Base-by-base conservation (phyloP, 2,113 vertebrate species). In the Elephantulus edwardii region DNA sequence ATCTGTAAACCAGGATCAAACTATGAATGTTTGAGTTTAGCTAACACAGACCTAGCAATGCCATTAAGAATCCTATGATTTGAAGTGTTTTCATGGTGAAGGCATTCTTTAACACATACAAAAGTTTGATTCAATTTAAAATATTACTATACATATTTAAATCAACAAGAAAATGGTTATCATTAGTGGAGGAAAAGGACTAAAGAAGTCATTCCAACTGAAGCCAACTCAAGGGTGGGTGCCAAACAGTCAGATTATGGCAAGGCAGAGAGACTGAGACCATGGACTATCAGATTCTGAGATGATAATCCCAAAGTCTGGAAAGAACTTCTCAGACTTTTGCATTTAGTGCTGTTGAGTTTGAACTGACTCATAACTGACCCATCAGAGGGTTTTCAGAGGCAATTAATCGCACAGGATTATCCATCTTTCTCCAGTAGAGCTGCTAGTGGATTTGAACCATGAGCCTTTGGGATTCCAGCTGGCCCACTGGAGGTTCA, bases 71-170 rank as follows among this genome's bases (percentile, higher is more conserved):
- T 3, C 35, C 40, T 40, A 46, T n/a, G 38, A 72, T 80, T 19
- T 93, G n/a, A 91, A 92, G 74, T 52, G 35, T 22, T 80, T 81
- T 85, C 30, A 35, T 26, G 14, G 19, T 16, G 52, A 56, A 91
- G 50, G 12, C 17, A 72, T 56, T 89, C 72, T 40, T 74, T 83
- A 91, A 17, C 17, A 28, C 50, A 80, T 11, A 56, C n/a, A n/a
- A 72, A 90, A 46, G 26, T 68, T 85, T 76, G 66, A 66, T 66
- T 92, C 28, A 10, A 11, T 50, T 82, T 40, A 16, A 52, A 91
- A 80, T 6, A 88, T 64, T 72, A 50, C 46, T 88, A 11, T 56
- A 83, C 58, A 16, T 48, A 71, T 86, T 92, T 88, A 19, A 60
- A 20, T 64, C 88, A 17, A 80, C 64, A 91, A 52, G 4, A 70